These are phyloP conservation scores for Hemicentrotus pulcherrimus DNA, from an alignment of 35 echinoderm and acorn worm species.

Conservation along the genomic window DNA sequence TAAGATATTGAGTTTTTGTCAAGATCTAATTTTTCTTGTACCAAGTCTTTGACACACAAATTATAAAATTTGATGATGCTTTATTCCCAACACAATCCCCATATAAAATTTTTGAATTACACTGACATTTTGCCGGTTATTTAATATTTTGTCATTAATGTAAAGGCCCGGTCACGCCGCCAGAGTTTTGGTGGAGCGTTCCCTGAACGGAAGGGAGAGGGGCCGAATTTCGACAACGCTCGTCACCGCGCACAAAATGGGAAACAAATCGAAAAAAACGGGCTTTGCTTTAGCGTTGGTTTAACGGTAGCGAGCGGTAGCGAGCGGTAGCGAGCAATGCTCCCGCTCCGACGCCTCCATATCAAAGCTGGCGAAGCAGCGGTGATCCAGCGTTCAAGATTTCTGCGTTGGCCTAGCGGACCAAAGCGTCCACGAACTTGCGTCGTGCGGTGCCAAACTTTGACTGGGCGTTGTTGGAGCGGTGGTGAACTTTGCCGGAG, in stretches of 20 bases:
- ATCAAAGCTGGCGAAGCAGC: too few relatives aligned
- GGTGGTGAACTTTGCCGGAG: conserved; percentile 36
- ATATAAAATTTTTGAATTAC: too few relatives aligned
- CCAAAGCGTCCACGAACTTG: background rate
- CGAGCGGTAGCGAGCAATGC: conserved; percentile 21
- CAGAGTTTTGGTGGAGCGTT: too few relatives aligned
- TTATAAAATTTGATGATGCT: too few relatives aligned
- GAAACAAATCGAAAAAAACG: too few relatives aligned
- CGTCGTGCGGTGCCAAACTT: conserved; percentile 27
- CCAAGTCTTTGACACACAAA: too few relatives aligned
- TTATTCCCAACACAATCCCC: too few relatives aligned
- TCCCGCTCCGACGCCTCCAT: conserved; percentile 39
- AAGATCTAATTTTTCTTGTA: too few relatives aligned
- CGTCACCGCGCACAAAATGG: conserved; percentile 39
- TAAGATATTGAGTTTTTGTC: too few relatives aligned
- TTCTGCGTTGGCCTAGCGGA: conserved; percentile 41
- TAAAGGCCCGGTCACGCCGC: too few relatives aligned
- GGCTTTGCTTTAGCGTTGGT: conserved; percentile 25
- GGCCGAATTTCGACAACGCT: conserved; percentile 37
- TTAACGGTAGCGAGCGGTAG: conserved; percentile 30
- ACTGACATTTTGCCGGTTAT: too few relatives aligned
- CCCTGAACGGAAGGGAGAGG: background rate
- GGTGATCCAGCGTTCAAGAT: conserved; percentile 36
- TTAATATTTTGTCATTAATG: too few relatives aligned
- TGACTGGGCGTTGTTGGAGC: conserved; percentile 41